A percentile compares a stretch with the other conserved stretches of the same genome.
These are phyloP conservation scores for Cynoglossus semilaevis DNA, from an alignment of 2,113 vertebrate genomes.

Conservation along the genomic window DNA sequence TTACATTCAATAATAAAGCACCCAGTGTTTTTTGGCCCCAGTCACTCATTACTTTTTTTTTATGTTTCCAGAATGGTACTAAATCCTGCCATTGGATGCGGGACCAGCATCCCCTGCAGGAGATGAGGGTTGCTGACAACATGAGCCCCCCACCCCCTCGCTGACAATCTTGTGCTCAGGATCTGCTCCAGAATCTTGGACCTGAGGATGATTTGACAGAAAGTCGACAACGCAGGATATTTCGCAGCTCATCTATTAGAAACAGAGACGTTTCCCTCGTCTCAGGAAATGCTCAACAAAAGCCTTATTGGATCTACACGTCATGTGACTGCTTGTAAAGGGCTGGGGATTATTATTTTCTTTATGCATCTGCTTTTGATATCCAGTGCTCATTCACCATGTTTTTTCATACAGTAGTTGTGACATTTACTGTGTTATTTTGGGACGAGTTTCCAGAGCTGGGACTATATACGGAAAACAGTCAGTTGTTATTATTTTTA, in stretches of 20 bases:
- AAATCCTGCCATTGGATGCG: conserved; percentile 50
- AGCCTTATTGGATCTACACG: conserved; percentile 26
- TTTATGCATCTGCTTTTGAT: conserved; percentile 51
- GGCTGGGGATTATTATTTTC: conserved; percentile 39
- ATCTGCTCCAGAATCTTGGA: conserved; percentile 36
- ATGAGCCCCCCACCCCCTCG: conserved; percentile 43
- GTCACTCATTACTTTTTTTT: conserved; percentile 60
- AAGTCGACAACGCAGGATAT: conserved; percentile 29
- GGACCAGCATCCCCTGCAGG: conserved; percentile 44
- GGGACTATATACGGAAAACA: conserved; percentile 31
- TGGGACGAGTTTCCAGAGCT: conserved; percentile 22
- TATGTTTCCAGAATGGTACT: conserved; percentile 61
- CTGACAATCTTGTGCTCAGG: conserved; percentile 31
- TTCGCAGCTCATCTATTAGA: conserved; percentile 35
- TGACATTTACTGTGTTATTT: conserved; percentile 45
- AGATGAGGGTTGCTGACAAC: conserved; percentile 51
- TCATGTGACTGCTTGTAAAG: conserved; percentile 40
- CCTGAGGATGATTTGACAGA: conserved; percentile 34
- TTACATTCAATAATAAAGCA: conserved; percentile 32
- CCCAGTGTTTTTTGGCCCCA: conserved; percentile 26
- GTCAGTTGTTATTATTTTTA: conserved; percentile 19
- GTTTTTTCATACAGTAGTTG: conserved; percentile 16
- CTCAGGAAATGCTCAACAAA: conserved; percentile 31
- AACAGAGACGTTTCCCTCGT: conserved; percentile 38
- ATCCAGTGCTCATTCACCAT: conserved; percentile 23